phyloP scores from a whole-genome alignment of 2,113 vertebrate genomes.

The Piliocolobus tephrosceles region DNA sequence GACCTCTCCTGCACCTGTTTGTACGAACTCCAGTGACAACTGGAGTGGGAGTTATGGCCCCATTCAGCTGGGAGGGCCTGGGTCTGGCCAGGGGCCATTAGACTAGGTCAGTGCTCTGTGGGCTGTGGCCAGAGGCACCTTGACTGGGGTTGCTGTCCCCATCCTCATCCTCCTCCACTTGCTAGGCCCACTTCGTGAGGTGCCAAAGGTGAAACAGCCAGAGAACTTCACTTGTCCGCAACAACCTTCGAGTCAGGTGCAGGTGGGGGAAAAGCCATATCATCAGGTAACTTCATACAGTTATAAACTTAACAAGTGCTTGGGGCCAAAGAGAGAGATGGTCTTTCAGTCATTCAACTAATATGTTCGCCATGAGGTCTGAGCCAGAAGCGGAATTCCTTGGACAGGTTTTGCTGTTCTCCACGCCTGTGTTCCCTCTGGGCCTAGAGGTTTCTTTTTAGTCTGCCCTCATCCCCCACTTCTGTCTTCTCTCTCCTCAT shows the following conservation, averaged over 20 bases:
- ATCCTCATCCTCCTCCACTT: too few relatives aligned
- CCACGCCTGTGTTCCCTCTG: accelerated
- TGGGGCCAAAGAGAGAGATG: neutral
- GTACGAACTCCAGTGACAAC: accelerated
- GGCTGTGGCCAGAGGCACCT: neutral
- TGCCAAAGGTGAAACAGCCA: neutral
- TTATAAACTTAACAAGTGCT: accelerated
- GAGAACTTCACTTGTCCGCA: too few relatives aligned
- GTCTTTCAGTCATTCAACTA: accelerated
- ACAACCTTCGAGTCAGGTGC: accelerated
- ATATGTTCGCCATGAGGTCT: accelerated
- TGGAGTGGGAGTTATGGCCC: too few relatives aligned
- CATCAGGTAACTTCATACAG: too few relatives aligned
- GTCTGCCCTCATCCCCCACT: accelerated
- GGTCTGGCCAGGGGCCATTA: neutral
- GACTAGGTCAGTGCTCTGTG: neutral
- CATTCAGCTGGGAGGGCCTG: neutral
- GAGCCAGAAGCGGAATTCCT: accelerated
- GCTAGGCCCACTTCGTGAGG: accelerated
- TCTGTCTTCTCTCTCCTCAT: neutral
- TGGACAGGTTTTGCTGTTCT: accelerated
- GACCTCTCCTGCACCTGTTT: neutral
- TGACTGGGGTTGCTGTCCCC: accelerated
- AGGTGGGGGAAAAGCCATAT: too few relatives aligned
- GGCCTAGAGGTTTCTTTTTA: accelerated